Conservation (phyloP, 2,113 vertebrate species). For the Rana temporaria region DNA sequence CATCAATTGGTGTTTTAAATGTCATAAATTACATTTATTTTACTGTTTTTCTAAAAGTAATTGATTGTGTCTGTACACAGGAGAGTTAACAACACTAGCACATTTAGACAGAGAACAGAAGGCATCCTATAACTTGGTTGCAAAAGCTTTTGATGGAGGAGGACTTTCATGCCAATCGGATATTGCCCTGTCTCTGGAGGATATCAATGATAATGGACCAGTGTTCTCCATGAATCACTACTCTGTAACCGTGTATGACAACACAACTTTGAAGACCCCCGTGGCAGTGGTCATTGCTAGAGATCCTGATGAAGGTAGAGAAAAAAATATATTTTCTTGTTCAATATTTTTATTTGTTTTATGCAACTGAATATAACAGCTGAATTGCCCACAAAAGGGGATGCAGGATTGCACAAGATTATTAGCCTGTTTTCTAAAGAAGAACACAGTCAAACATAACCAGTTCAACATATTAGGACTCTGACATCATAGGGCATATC, state of each 20-base stretch:
- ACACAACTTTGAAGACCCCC: conserved; percentile 90
- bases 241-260: conserved; percentile 89
- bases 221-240: conserved; percentile 88
- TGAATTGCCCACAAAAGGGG: too few species aligned
- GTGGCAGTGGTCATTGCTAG: conserved; percentile 88
- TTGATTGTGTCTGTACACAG: conserved; percentile 65
- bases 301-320: conserved; percentile 89
- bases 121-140: conserved; percentile 78
- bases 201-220: conserved; percentile 91
- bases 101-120: conserved; percentile 85
- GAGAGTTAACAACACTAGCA: conserved; percentile 84
- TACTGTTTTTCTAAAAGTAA: too few species aligned
- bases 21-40: too few species aligned
- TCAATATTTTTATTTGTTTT: neutral
- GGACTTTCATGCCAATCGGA: conserved; percentile 91
- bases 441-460: too few species aligned
- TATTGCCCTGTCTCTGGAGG: conserved; percentile 79
- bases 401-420: too few species aligned
- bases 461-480: too few species aligned
- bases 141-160: conserved; percentile 91
- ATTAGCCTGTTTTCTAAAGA: too few species aligned
- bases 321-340: neutral
- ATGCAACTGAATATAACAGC: too few species aligned
- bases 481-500: too few species aligned
- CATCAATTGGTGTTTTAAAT: too few species aligned